Conservation (phyloP, 2,797 vertebrate species). For the Amniataba percoides region DNA sequence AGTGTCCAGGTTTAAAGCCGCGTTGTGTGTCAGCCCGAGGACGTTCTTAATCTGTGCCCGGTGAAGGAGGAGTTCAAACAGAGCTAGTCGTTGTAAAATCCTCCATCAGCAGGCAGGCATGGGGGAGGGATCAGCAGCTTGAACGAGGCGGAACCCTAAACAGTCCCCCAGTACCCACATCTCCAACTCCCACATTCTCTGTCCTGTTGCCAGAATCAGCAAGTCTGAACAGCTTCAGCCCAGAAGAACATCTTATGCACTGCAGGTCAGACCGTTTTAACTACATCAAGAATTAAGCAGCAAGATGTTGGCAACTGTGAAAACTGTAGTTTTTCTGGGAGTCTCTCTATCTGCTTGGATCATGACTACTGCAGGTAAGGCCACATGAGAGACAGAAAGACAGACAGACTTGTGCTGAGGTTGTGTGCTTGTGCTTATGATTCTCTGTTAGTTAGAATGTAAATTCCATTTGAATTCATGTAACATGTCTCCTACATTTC, state of each 20-base stretch:
- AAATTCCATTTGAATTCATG: neutral
- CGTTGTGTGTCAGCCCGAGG: neutral
- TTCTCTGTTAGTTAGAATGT: neutral
- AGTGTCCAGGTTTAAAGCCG: neutral
- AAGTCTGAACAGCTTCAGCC: neutral
- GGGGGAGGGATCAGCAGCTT: constrained; percentile 57
- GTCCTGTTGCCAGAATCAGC: neutral
- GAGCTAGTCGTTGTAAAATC: constrained; percentile 1
- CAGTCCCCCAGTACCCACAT: constrained; percentile 23
- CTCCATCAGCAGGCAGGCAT: constrained; percentile 33
- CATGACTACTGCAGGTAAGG: constrained; percentile 62
- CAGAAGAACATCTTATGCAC: neutral
- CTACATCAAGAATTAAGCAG: neutral
- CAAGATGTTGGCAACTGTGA: constrained; percentile 24
- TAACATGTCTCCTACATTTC: neutral
- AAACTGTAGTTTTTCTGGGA: constrained; percentile 39
- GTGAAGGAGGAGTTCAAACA: constrained; percentile 11
- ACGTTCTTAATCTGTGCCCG: neutral
- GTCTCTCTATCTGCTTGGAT: constrained; percentile 44
- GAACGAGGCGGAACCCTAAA: constrained; percentile 46
- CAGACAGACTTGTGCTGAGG: neutral
- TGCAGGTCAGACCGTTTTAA: neutral
- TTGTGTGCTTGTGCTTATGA: neutral
- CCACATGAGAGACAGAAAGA: neutral
- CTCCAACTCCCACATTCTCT: constrained; percentile 18